These are phyloP conservation scores for Eonycteris spelaea DNA, from an alignment of 2,113 vertebrate genomes.

Conservation along the genomic window DNA sequence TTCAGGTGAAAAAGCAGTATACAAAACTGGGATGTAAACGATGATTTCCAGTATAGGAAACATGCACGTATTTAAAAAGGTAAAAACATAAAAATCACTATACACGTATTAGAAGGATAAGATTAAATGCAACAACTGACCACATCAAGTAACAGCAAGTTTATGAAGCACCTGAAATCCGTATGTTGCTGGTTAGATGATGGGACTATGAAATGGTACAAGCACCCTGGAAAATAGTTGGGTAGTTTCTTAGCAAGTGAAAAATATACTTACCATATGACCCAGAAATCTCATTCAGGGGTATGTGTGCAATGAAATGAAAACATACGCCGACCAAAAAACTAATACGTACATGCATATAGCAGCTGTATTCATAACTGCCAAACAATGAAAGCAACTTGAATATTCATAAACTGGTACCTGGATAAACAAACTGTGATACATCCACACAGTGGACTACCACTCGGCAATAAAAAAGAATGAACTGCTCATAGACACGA, in stretches of 20 bases:
- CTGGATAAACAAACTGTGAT: neutral
- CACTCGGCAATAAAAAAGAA: neutral
- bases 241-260: neutral
- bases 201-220: neutral
- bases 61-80: neutral
- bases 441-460: neutral
- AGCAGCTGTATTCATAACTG: neutral
- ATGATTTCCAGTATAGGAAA: neutral
- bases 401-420: neutral
- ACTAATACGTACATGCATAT: fast-evolving
- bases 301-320: neutral
- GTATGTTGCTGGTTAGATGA: neutral
- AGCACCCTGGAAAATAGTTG: neutral
- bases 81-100: neutral
- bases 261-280: neutral
- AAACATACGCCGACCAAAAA: neutral
- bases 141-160: neutral
- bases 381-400: neutral
- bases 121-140: neutral
- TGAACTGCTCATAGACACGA: too few relatives aligned
- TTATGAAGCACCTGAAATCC: neutral
- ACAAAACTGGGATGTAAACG: neutral
- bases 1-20: neutral
- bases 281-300: neutral
- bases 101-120: neutral